Conservation (phyloP, 2,888 invertebrate species). For the Atrina japonica region DNA sequence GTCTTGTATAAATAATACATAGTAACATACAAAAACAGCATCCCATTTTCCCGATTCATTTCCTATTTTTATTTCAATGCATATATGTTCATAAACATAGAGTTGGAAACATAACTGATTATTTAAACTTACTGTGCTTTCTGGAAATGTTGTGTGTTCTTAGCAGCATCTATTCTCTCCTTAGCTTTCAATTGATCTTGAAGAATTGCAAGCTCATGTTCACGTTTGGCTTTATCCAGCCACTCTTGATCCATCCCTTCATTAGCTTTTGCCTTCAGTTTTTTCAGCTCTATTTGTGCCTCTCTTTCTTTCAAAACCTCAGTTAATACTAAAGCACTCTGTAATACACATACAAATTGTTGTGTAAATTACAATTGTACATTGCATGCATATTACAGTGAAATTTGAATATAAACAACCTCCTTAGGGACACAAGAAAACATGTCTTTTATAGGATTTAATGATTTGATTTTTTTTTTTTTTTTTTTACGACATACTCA, state of each 20-base stretch:
- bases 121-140: constrained; percentile 73
- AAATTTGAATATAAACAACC: too few species aligned
- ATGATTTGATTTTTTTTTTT: background rate
- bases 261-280: constrained; percentile 69
- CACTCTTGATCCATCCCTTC: constrained; percentile 71
- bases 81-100: too few species aligned
- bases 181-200: constrained; percentile 72
- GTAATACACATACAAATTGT: constrained; percentile 16
- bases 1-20: too few species aligned
- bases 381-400: too few species aligned
- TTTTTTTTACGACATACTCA: too few species aligned
- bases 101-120: too few species aligned
- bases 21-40: too few species aligned
- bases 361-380: too few species aligned
- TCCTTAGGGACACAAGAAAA: too few species aligned
- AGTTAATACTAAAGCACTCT: constrained; percentile 80
- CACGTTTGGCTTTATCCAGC: constrained; percentile 62
- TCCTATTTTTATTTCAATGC: too few species aligned
- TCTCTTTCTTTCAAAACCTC: constrained; percentile 81
- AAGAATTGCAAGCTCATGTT: constrained; percentile 75
- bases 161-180: constrained; percentile 62
- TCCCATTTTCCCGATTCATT: too few species aligned
- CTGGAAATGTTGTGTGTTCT: constrained; percentile 70
- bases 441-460: background rate
- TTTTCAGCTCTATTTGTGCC: constrained; percentile 80